Percentiles rank a stretch among this genome's conserved stretches.
Evolutionary conservation across 2,113 vertebrate species (phyloP).

Genomic region (Pleuronectes platessa): DNA sequence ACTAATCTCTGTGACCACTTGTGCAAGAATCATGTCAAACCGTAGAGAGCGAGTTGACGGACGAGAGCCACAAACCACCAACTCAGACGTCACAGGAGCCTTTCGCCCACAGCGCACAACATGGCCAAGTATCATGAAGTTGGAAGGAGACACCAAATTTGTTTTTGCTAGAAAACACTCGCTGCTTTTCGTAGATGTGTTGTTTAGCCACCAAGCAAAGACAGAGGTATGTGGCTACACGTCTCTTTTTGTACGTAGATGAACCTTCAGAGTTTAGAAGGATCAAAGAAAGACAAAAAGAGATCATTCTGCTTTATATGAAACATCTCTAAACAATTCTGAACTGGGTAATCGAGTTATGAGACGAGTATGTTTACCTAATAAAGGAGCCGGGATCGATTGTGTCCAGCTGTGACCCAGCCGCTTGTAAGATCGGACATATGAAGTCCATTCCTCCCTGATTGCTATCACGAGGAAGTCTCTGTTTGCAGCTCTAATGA

Average conservation of each 20-base stretch:
- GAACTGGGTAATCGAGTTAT: slow-evolving; percentile 18
- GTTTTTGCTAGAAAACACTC: no score
- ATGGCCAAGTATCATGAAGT: not conserved
- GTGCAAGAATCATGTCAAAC: not conserved
- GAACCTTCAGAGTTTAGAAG: not conserved
- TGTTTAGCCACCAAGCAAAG: no score
- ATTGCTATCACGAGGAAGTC: slow-evolving; percentile 65
- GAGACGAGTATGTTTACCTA: slow-evolving; percentile 14
- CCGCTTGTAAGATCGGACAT: slow-evolving; percentile 42
- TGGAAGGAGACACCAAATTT: not conserved
- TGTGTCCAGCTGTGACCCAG: slow-evolving; percentile 49
- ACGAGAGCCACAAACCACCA: not conserved
- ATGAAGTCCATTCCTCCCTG: slow-evolving; percentile 38
- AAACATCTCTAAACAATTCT: slow-evolving; percentile 30
- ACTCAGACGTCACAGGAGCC: not conserved
- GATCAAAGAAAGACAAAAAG: not conserved
- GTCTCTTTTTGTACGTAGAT: no score
- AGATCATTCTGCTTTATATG: not conserved
- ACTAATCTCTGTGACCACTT: not conserved
- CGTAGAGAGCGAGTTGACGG: not conserved
- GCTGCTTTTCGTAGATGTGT: no score
- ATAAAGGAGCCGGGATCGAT: slow-evolving; percentile 31
- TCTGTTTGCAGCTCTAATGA: slow-evolving; percentile 56
- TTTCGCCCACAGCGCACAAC: not conserved
- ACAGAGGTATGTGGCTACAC: no score